phyloP scores from a whole-genome alignment of 2,113 vertebrate genomes.

The Odontophorus gujanensis region DNA sequence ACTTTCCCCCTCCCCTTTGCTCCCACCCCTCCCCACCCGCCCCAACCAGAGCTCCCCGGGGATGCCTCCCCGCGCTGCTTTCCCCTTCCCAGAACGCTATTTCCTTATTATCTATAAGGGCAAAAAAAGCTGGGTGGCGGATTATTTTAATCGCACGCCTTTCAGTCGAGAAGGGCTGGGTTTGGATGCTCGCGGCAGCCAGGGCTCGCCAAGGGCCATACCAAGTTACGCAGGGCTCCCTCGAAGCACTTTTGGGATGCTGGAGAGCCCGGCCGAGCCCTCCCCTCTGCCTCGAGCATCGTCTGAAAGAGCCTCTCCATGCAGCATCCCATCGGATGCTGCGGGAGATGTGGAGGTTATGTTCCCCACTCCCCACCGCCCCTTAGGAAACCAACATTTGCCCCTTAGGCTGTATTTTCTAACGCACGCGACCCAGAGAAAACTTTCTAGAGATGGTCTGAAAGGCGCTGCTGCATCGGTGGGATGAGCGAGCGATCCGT shows the following conservation, averaged over 20 bases:
- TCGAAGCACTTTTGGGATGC: rapidly evolving
- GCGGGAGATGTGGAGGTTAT: background rate
- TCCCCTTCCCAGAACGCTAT: background rate
- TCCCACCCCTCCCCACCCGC: rapidly evolving
- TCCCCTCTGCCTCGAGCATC: rapidly evolving
- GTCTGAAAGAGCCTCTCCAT: rapidly evolving
- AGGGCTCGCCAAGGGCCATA: background rate
- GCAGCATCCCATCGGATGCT: background rate
- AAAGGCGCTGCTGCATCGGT: background rate
- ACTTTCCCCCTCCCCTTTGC: background rate
- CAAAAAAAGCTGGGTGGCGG: background rate
- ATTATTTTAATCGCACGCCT: background rate
- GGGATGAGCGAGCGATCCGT: background rate
- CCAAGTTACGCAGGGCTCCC: rapidly evolving
- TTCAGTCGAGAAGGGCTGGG: background rate
- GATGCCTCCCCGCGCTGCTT: background rate
- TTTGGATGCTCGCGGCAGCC: background rate
- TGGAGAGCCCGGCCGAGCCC: background rate
- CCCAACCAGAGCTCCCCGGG: rapidly evolving
- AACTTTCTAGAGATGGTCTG: background rate
- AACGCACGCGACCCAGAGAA: background rate
- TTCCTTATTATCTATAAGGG: background rate
- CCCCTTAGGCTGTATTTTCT: background rate
- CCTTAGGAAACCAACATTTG: background rate
- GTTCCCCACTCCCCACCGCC: background rate